Conservation (phyloP, 2,797 vertebrate genomes). For the Chiroxiphia lanceolata region DNA sequence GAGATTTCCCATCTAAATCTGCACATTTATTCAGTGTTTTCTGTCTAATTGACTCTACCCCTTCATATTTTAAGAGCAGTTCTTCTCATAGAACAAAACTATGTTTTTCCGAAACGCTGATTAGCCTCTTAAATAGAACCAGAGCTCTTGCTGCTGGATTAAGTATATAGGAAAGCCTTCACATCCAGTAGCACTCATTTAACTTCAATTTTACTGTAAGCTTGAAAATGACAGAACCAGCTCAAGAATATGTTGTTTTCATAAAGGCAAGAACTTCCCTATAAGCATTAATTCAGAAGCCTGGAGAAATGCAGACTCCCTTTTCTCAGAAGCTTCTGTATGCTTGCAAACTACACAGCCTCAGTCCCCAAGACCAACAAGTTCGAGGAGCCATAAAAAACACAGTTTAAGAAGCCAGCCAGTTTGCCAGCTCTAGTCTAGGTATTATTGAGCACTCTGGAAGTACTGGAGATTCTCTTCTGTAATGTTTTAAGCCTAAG, state of each 20-base stretch:
- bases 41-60: neutral
- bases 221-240: neutral
- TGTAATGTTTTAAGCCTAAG: neutral
- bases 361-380: fast-evolving
- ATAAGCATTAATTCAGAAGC: neutral
- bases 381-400: neutral
- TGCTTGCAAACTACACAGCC: neutral
- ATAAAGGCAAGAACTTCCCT: neutral
- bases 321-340: neutral
- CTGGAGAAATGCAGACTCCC: neutral
- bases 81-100: neutral
- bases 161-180: neutral
- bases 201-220: neutral
- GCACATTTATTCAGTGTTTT: neutral
- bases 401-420: neutral
- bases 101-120: neutral
- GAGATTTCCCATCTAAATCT: neutral
- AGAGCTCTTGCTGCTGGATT: neutral
- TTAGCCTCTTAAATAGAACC: neutral
- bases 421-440: neutral
- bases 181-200: neutral
- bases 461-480: neutral
- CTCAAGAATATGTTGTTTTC: neutral
- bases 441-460: neutral
- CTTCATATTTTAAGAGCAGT: neutral